Base-by-base conservation (phyloP, 1,140 invertebrate genomes). In the Monochamus saltuarius region DNA sequence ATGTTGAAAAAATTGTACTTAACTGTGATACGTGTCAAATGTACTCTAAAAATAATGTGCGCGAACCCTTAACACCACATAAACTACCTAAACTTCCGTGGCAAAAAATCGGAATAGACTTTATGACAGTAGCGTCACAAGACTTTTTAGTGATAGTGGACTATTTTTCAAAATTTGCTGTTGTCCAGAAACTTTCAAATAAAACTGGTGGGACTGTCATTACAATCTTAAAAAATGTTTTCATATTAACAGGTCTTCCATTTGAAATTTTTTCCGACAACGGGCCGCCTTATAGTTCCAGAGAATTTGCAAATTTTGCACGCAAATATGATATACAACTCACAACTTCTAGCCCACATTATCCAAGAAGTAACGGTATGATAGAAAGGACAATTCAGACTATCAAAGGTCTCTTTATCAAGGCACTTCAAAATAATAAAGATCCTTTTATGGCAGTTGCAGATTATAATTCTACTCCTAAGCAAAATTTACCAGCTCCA, bases 301-400 rank as follows among this genome's bases (percentile, higher is more conserved):
- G 65, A 45, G 71, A 78, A 63, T 81, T 81, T 61, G 50, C 59
- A 64, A 42, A 59, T 1, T 82, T 82, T 68, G 52, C 72, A 8
- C 29, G 61, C 43, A 45, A 68, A 53, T 79, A 78, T 71, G 70
- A 73, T 9, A 77, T 81, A 52, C 50, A 70, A 34, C 72, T 76
- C 17, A 56, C 70, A 39, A 73, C 71, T 35, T 72, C 73, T 11
- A 73, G 73, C 58, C 73, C 78, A 43, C 65, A 70, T 14, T 75
- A 79, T 71, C 66, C 76, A n/a, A 73, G 76, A 59, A 73, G 72
- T 10, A 81, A 81, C 66, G 78, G 80, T 2, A 70, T 77, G 49
- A 74, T 74, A 7, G 77, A 81, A 66, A 51, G 70, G 19, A 34
- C 17, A 13, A 56, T 56, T 14, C 19, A 35, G 42, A 40, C 43